phyloP scores from a whole-genome alignment of 2,113 vertebrate genomes.

The Bombycilla garrulus region DNA sequence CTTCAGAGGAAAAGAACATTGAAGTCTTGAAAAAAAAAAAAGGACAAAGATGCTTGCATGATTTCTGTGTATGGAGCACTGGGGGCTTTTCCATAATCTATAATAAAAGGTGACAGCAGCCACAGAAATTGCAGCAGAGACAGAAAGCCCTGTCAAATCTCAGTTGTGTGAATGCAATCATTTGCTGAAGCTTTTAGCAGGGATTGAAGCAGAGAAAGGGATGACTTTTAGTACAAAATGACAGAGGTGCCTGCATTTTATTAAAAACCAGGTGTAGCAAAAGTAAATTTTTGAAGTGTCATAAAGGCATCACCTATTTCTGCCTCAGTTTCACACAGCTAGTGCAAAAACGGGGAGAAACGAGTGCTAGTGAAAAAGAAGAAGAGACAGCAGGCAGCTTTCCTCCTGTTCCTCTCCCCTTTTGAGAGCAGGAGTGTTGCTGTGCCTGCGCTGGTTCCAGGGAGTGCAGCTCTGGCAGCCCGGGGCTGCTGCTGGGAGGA shows the following conservation, averaged over 20 bases:
- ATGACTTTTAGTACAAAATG: not conserved
- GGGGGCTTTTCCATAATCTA: not conserved
- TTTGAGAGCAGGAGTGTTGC: not conserved
- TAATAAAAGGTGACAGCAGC: constrained; percentile 53
- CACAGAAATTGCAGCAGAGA: constrained; percentile 24
- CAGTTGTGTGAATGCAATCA: not conserved
- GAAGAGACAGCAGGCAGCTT: not conserved
- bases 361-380: not conserved
- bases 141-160: constrained; percentile 35
- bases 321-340: not conserved
- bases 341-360: not conserved
- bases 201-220: not conserved
- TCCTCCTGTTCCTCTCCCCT: not conserved
- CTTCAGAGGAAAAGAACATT: not conserved
- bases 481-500: not conserved
- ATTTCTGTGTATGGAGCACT: not conserved
- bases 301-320: not conserved
- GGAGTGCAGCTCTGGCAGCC: rapidly evolving
- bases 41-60: not conserved
- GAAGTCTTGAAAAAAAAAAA: not conserved
- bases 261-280: not conserved
- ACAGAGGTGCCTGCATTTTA: not conserved
- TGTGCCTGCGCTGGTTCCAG: not conserved
- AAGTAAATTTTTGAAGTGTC: not conserved
- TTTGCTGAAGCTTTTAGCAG: not conserved